Evolutionary conservation across 2,888 invertebrate genomes (phyloP).

Genomic region (Plebejus argus): DNA sequence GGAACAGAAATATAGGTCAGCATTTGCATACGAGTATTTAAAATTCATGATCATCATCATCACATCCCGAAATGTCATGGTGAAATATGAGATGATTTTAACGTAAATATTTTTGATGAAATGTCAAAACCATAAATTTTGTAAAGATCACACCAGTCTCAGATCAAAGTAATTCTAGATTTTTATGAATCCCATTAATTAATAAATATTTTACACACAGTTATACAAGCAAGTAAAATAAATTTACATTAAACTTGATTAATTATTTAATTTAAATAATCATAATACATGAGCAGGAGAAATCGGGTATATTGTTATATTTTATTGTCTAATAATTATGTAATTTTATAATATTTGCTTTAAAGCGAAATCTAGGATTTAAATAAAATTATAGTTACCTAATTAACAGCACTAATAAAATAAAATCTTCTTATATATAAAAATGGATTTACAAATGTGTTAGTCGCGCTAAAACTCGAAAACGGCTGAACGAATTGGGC

Average conservation of each 20-base stretch:
- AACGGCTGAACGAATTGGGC: too few species aligned
- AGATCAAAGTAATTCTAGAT: not conserved
- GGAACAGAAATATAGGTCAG: not conserved
- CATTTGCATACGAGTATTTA: not conserved
- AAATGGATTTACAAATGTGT: too few species aligned
- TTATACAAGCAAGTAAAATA: not conserved
- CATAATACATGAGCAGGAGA: slow-evolving; percentile 3
- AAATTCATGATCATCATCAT: not conserved
- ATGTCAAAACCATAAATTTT: slow-evolving; percentile 20
- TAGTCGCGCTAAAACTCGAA: too few species aligned
- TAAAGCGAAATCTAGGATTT: not conserved
- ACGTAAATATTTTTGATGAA: not conserved
- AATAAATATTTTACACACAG: not conserved
- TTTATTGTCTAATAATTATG: not conserved
- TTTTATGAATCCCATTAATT: not conserved
- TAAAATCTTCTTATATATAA: too few species aligned
- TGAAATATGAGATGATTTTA: slow-evolving; percentile 2
- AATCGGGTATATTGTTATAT: not conserved
- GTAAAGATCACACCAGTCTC: not conserved
- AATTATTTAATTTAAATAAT: not conserved
- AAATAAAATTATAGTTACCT: not conserved
- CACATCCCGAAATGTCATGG: not conserved
- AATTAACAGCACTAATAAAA: too few species aligned
- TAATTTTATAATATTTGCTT: not conserved
- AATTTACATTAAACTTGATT: not conserved